Evolutionary conservation across 2,888 invertebrate genomes (phyloP).

Genomic region (Drosophila villosipedis): DNA sequence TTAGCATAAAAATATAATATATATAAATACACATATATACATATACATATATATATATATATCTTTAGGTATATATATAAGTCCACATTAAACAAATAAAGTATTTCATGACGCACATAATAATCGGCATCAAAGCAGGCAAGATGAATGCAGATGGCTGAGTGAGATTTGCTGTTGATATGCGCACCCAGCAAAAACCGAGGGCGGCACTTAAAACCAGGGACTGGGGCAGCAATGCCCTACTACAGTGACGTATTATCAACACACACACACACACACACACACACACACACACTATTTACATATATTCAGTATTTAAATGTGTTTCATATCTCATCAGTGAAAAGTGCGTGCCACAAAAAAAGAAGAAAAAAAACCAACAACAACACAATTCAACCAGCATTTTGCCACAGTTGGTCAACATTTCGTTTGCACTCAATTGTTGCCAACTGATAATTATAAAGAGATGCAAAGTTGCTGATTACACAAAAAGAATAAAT

Average conservation of each 20-base stretch:
- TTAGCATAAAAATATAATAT: constrained; percentile 49
- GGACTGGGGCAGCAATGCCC: not conserved
- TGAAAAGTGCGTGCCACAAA: constrained; percentile 28
- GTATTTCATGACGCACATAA: constrained; percentile 41
- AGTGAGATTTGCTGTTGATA: constrained; percentile 48
- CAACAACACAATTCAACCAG: constrained; percentile 13
- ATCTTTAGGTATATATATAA: not conserved
- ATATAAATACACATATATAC: constrained; percentile 7
- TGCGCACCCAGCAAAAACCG: constrained; percentile 6
- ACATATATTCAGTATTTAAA: constrained; percentile 58
- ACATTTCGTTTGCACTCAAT: constrained; percentile 14
- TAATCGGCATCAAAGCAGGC: constrained; percentile 29
- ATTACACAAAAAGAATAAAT: constrained; percentile 13
- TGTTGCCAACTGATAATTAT: constrained; percentile 34
- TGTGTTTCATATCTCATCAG: constrained; percentile 56
- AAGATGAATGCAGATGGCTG: constrained; percentile 65
- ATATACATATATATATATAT: not conserved
- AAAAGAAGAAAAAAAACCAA: not conserved
- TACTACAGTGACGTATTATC: too few species aligned
- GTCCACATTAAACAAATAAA: constrained; percentile 39
- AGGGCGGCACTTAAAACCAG: not conserved
- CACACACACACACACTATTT: constrained; percentile 8
- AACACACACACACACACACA: not conserved
- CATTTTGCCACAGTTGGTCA: constrained; percentile 33
- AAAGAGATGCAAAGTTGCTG: constrained; percentile 15